phyloP scores from a whole-genome alignment of 2,797 vertebrate species.

The Darevskia mixta region DNA sequence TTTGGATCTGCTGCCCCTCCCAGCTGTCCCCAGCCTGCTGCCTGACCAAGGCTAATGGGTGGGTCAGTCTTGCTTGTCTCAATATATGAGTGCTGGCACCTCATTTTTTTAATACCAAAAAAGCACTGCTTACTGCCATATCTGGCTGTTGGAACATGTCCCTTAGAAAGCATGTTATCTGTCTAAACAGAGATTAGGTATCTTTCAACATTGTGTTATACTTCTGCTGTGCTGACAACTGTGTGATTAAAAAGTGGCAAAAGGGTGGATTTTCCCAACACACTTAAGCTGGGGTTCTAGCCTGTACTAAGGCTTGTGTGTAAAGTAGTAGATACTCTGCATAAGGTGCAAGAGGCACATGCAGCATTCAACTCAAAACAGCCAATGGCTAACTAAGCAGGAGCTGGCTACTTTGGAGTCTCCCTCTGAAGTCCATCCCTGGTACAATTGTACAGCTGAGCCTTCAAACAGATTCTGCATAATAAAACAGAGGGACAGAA shows the following conservation, averaged over 20 bases:
- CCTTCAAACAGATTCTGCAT: not conserved
- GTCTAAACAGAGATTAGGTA: not conserved
- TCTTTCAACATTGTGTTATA: not conserved
- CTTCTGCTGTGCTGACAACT: not conserved
- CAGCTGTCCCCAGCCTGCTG: no score
- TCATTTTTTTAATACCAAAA: no score
- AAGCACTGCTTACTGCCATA: not conserved
- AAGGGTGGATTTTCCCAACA: not conserved
- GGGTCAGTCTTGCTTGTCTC: no score
- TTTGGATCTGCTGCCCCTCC: no score
- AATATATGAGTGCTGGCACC: no score
- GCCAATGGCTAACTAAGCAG: not conserved
- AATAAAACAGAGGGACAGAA: not conserved
- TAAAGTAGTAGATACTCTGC: not conserved
- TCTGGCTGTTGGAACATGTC: not conserved
- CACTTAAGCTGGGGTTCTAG: not conserved
- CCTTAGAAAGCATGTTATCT: not conserved
- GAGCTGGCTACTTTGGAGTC: not conserved
- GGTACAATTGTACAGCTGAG: not conserved
- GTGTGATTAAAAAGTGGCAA: not conserved
- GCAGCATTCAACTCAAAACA: not conserved
- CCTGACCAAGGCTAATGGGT: no score
- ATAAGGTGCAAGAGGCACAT: not conserved
- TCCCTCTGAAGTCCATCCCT: not conserved
- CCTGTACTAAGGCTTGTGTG: not conserved